Evolutionary conservation across 2,888 invertebrate species (phyloP).

Genomic region (Orchesella flavescens): DNA sequence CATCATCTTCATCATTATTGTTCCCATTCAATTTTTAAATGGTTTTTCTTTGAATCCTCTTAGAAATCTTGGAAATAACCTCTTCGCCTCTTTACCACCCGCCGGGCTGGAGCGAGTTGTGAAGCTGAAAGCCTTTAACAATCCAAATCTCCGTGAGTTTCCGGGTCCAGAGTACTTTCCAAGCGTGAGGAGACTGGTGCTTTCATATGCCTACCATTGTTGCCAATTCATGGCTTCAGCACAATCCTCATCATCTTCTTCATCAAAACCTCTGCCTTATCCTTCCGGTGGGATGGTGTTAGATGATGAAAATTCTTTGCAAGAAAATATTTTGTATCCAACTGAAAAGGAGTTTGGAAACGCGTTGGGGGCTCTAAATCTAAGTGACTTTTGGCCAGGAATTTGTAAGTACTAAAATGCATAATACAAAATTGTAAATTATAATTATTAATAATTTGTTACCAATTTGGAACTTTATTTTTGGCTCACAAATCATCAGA

Average conservation of each 20-base stretch:
- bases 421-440: neutral
- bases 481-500: neutral
- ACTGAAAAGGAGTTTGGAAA: conserved; percentile 74
- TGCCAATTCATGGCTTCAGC: conserved; percentile 83
- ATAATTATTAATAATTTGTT: no score
- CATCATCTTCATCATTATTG: neutral
- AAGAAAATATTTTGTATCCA: conserved; percentile 82
- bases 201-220: conserved; percentile 97
- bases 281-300: neutral
- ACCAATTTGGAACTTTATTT: neutral
- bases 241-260: no score
- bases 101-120: conserved; percentile 85
- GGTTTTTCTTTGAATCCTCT: neutral
- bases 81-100: conserved; percentile 87
- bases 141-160: conserved; percentile 89
- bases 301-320: conserved; percentile 64
- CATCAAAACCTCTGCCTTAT: no score
- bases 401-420: conserved; percentile 79
- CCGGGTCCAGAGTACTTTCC: conserved; percentile 91
- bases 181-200: conserved; percentile 85
- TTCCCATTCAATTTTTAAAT: no score
- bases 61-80: conserved; percentile 93
- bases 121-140: conserved; percentile 93
- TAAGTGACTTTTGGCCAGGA: conserved; percentile 81
- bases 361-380: conserved; percentile 66